phyloP scores from a whole-genome alignment of 1,140 invertebrate genomes.

The Orchestia grillus region DNA sequence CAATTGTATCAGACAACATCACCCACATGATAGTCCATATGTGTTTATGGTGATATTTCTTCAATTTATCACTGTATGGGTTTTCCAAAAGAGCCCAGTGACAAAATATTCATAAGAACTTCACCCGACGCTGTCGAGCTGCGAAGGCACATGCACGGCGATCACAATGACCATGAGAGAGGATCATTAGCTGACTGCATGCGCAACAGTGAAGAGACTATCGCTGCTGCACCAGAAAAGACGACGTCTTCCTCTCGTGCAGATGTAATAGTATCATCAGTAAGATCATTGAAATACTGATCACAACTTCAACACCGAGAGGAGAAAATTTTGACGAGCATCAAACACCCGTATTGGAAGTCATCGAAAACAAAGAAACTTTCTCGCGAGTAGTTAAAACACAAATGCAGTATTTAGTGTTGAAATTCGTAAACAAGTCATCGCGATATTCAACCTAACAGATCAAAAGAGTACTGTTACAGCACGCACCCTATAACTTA shows the following conservation, averaged over 20 bases:
- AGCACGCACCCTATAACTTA: background rate
- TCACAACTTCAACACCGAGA: background rate
- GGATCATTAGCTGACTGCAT: no score
- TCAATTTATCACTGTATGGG: no score
- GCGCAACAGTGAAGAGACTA: background rate
- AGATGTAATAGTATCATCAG: background rate
- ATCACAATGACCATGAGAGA: background rate
- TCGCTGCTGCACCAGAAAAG: background rate
- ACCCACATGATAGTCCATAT: no score
- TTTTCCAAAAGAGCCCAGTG: no score
- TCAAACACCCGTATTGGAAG: background rate
- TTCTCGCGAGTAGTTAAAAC: background rate
- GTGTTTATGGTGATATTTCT: no score
- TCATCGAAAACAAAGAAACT: background rate
- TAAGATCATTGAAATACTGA: background rate
- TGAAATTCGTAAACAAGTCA: no score
- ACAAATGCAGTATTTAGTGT: no score
- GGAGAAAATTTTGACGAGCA: background rate
- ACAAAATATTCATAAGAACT: background rate
- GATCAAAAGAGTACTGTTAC: background rate
- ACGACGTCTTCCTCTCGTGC: background rate
- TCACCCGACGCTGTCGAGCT: background rate
- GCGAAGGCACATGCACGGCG: background rate
- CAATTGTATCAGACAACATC: no score
- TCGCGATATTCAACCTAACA: no score